Base-by-base conservation (phyloP, 2,113 vertebrate genomes). In the Nansenia antarctica region DNA sequence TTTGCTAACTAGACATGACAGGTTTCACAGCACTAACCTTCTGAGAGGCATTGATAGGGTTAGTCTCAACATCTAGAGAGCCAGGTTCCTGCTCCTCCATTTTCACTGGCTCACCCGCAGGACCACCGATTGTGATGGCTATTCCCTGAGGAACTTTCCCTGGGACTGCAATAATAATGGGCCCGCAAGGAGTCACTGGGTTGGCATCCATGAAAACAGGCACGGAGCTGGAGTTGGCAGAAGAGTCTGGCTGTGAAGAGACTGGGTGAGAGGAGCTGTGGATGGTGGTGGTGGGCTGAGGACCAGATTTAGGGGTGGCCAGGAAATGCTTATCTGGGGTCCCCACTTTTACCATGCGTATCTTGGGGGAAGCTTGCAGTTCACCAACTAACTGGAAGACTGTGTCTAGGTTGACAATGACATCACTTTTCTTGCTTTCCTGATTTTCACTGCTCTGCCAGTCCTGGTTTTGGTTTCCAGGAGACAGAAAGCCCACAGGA, bases 311-410 rank as follows among this genome's bases (percentile, higher is more conserved):
- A 27, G 60, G 74, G 57, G 69, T 82, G 81, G 37, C 31, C 42
- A 82, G 69, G 12, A 8, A 49, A 57, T 72, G 78, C 61, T 68
- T 89, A 62, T 93, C 90, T 39, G 89, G 82, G 53, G 82, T 82
- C 29, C 87, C 87, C 64, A 93, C 91, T 81, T 87, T 87, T 26
- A 92, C 89, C 69, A 89, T 62, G 66, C 70, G 80, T 62, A 77
- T 18, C 65, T 78, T 88, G 35, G 89, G 73, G 9, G 88, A 81
- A 22, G 77, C 82, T 66, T 84, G 85, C 77, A 94, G 85, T 68
- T 95, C 93, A 74, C 93, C 91, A 31, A 89, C 91, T 22, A 92
- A 88, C 79, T 91, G 93, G 85, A 94, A 94, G 76, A 93, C 83
- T n/a, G 74, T 81, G 62, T 94, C 92, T 66, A 94, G 77, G 76